A percentile compares a stretch with the other conserved stretches of the same genome.
These are phyloP conservation scores for Hirundichthys speculiger DNA, from an alignment of 2,113 vertebrate genomes.

Conservation along the genomic window DNA sequence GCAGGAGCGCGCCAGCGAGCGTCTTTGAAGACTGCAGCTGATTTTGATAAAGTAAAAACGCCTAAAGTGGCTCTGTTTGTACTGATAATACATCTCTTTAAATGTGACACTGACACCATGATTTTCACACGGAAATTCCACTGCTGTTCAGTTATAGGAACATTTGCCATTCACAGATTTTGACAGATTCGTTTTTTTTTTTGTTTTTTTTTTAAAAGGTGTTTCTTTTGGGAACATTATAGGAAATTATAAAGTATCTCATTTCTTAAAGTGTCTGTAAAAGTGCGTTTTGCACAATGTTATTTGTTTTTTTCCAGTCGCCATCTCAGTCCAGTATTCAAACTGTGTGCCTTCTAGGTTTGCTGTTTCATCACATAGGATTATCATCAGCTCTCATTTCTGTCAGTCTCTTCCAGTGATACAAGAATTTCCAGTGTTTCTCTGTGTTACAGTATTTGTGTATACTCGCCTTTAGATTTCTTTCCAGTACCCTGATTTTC, in stretches of 20 bases:
- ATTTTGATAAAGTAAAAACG: conserved; percentile 23
- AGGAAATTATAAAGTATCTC: conserved; percentile 12
- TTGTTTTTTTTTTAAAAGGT: conserved; percentile 10
- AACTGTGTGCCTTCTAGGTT: too few species aligned
- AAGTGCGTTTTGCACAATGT: too few species aligned
- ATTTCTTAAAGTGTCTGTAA: not conserved
- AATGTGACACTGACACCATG: too few species aligned
- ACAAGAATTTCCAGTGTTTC: conserved; percentile 8
- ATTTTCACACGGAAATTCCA: too few species aligned
- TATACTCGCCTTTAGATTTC: not conserved
- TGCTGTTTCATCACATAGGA: too few species aligned
- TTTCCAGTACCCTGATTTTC: not conserved
- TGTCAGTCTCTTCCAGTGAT: too few species aligned
- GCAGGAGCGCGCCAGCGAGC: conserved; percentile 16
- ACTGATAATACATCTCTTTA: not conserved
- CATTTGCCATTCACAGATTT: too few species aligned
- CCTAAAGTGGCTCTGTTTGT: not conserved
- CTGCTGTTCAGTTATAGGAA: too few species aligned
- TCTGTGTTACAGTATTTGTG: conserved; percentile 8
- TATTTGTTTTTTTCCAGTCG: too few species aligned
- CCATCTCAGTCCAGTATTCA: too few species aligned
- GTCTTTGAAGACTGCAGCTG: conserved; percentile 17
- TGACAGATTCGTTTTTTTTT: too few species aligned
- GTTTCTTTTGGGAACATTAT: conserved; percentile 13
- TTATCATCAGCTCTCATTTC: too few species aligned